Conservation (phyloP, 1,140 invertebrate genomes). For the Himalopsyche phryganea region DNA sequence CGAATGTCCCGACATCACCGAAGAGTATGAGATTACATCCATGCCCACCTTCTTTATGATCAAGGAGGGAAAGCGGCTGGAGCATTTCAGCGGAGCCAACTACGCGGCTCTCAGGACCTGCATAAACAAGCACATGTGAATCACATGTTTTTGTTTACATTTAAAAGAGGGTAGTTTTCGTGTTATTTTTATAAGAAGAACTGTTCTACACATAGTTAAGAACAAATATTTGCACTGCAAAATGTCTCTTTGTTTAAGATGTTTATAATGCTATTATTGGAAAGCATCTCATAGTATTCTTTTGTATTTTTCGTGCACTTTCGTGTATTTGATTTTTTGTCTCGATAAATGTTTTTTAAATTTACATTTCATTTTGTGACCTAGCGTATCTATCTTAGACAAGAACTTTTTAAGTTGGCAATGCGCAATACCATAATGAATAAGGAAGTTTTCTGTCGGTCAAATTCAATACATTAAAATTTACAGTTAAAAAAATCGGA, state of each 20-base stretch:
- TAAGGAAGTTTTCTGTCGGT: background rate
- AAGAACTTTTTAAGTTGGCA: background rate
- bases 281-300: no score
- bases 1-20: conserved; percentile 77
- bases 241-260: no score
- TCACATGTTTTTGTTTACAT: background rate
- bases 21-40: conserved; percentile 74
- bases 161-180: no score
- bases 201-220: no score
- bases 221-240: no score
- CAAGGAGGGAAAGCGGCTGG: conserved; percentile 68
- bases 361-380: no score
- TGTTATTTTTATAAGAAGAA: no score
- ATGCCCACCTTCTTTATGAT: conserved; percentile 94
- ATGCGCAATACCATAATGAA: background rate
- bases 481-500: background rate
- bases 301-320: no score
- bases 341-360: no score
- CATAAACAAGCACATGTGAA: conserved; percentile 58
- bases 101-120: conserved; percentile 64
- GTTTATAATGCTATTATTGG: no score
- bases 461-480: background rate
- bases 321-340: no score
- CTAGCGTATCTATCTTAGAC: no score
- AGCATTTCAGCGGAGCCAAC: conserved; percentile 77